Base-by-base conservation (phyloP, 2,113 vertebrate species). In the Pogona vitticeps region DNA sequence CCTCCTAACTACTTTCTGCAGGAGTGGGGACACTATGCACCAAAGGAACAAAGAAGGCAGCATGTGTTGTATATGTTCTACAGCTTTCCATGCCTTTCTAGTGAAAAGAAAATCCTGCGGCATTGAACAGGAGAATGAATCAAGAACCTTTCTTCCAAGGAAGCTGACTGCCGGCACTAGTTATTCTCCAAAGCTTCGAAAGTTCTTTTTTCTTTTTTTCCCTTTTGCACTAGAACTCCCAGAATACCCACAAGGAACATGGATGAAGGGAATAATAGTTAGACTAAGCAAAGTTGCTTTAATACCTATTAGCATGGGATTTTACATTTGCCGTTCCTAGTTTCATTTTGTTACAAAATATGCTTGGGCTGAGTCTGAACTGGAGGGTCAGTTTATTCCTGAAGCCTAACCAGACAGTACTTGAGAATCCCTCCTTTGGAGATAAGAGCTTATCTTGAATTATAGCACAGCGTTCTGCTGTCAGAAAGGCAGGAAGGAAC, bases 401-500 rank as follows among this genome's bases (percentile, higher is more conserved):
- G 63, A 81, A 28, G 40, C n/a, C 17, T 67, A 31, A 28, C 23
- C n/a, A 75, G 40, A 52, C 1, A 81, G 40, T 31, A 13, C 72
- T 84, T 65, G 61, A 65, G 38, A 86, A 63, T 75, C 58, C 83
- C 33, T 78, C 9, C 1, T 31, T 33, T 78, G 46, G 72, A 52
- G 67, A 70, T 12, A 75, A 88, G 42, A 33, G 40, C 77, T 92
- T 80, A 89, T 80, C 81, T 76, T 78, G 61, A 90, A 59, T 82
- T 59, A 67, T 20, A 88, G 81, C 86, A 70, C 36, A 31, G 23
- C 38, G 4, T 56, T 82, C 33, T 58, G 40, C 7, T 7, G 0
- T 21, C 13, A 68, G 82, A 78, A 83, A 83, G 80, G 59, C 28
- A 86, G 58, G 70, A 84, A 78, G 70, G 75, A 82, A 75, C 38